Conservation (phyloP, 2,797 vertebrate genomes). For the Chiroxiphia lanceolata region DNA sequence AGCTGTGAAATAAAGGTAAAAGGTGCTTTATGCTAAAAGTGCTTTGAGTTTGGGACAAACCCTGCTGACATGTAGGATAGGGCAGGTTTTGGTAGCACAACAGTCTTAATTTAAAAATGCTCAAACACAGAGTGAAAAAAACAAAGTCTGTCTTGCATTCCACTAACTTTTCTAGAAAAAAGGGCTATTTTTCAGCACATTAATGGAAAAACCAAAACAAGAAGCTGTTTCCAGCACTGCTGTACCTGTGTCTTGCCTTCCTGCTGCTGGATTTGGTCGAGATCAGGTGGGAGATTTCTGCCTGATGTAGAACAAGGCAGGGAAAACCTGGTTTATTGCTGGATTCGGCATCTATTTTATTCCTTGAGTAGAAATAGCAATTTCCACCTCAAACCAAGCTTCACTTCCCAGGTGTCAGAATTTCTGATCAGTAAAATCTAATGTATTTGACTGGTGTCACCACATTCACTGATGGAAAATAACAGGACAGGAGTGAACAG, state of each 20-base stretch:
- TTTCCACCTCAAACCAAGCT: neutral
- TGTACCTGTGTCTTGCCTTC: neutral
- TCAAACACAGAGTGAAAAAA: neutral
- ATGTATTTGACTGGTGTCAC: neutral
- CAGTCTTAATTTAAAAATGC: neutral
- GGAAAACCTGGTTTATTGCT: neutral
- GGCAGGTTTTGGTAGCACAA: neutral
- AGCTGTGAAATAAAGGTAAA: neutral
- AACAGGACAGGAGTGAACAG: neutral
- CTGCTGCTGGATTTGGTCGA: neutral
- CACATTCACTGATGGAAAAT: neutral
- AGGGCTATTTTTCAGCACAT: neutral
- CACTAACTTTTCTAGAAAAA: neutral
- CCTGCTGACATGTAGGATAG: neutral
- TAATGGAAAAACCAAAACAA: neutral
- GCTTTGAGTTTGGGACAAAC: neutral
- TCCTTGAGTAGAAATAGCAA: neutral
- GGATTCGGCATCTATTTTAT: neutral
- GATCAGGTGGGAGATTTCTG: neutral
- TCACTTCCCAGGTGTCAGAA: neutral
- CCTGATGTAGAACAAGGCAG: neutral
- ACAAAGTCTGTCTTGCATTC: neutral
- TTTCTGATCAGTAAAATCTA: neutral
- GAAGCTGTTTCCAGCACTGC: neutral
- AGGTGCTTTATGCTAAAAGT: neutral